Conservation (phyloP, 2,113 vertebrate species). For the Osmerus eperlanus region DNA sequence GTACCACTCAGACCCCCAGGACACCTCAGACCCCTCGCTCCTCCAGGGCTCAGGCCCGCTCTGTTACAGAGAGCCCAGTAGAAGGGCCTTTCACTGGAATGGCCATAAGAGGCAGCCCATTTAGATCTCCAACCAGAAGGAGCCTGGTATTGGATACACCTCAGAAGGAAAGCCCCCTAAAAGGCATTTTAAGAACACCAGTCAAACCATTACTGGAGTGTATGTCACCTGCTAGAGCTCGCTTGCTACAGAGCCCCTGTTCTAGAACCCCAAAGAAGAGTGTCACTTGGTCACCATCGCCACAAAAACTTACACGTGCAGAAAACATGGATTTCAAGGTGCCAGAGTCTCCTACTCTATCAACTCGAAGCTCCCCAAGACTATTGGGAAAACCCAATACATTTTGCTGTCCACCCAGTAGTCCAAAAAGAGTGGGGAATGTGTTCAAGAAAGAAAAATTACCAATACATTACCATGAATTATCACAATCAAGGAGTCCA, state of each 20-base stretch:
- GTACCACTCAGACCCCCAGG: conserved; percentile 30
- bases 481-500: conserved; percentile 1
- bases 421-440: conserved; percentile 30
- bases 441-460: conserved; percentile 60
- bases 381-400: conserved; percentile 34
- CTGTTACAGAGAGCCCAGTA: conserved; percentile 36
- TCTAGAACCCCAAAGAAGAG: conserved; percentile 57
- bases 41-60: conserved; percentile 18
- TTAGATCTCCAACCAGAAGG: conserved; percentile 45
- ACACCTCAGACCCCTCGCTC: conserved; percentile 29
- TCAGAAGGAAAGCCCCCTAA: conserved; percentile 53
- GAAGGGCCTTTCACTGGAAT: conserved; percentile 27
- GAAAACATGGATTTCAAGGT: conserved; percentile 52
- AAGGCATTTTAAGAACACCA: conserved; percentile 58
- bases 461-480: conserved; percentile 24
- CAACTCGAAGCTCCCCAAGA: conserved; percentile 45
- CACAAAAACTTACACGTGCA: conserved; percentile 30
- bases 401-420: conserved; percentile 39
- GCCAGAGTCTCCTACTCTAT: conserved; percentile 50
- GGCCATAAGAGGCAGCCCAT: conserved; percentile 53
- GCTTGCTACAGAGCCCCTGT: conserved; percentile 12
- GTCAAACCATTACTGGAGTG: conserved; percentile 42
- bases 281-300: conserved; percentile 72
- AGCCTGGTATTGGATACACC: conserved; percentile 40
- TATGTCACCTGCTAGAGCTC: conserved; percentile 29